These are phyloP conservation scores for Artibeus lituratus DNA, from an alignment of 2,797 vertebrate genomes.

Conservation along the genomic window DNA sequence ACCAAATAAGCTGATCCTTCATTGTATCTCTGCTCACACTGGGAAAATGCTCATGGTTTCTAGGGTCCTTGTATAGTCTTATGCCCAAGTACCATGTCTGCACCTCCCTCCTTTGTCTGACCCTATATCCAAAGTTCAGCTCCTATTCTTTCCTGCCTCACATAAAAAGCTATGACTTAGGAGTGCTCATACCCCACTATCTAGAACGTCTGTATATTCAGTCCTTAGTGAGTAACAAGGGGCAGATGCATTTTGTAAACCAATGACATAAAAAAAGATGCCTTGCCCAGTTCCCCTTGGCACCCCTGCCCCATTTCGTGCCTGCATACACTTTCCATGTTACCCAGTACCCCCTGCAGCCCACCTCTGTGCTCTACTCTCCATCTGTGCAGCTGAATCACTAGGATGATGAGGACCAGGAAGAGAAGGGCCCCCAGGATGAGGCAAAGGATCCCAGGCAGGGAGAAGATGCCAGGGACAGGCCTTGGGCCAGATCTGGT, in stretches of 20 bases:
- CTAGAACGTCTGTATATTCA: background rate
- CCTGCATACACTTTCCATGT: background rate
- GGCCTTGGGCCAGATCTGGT: background rate
- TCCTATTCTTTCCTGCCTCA: background rate
- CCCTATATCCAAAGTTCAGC: background rate
- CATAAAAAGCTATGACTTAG: background rate
- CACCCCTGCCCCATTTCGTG: background rate
- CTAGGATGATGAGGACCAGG: background rate
- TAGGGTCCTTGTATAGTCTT: too few relatives aligned
- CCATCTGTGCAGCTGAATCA: background rate
- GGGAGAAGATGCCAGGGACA: background rate
- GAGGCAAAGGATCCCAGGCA: constrained; percentile 22
- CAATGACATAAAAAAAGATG: background rate
- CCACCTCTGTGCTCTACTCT: background rate
- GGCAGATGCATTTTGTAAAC: background rate
- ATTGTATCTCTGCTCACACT: background rate
- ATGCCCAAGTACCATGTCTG: rapidly evolving
- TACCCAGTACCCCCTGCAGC: rapidly evolving
- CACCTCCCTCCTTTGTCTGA: background rate
- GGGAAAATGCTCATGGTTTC: background rate
- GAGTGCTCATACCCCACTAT: background rate
- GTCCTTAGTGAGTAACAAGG: rapidly evolving
- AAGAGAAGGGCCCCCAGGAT: constrained; percentile 22
- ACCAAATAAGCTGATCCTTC: background rate
- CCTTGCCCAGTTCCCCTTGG: background rate